Evolutionary conservation across 2,113 vertebrate genomes (phyloP), one percentile per base, ranked within the genome.

Genomic region (Stomatorhinus ivindoensis): DNA sequence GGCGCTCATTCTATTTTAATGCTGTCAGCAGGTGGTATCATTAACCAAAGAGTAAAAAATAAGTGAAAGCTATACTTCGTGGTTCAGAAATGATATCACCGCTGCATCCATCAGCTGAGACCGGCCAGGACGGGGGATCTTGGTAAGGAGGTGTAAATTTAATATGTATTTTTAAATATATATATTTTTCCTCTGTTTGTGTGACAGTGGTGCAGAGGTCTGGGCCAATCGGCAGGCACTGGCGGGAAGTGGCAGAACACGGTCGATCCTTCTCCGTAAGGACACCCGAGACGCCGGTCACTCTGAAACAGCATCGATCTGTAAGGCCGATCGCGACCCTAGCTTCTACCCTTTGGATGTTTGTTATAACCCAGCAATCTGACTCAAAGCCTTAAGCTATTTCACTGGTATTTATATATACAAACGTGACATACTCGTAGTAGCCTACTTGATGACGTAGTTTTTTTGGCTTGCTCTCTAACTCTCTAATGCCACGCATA

Each of bases 11-110:
- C 92, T 90, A 93, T 94, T 95, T 95, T 96, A 94, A 95, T 95
- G 94, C 94, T 95, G 95, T 96, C 96, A 96, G 95, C 95, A 96
- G 96, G 95, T 96, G 95, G 95, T 95, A 96, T 96, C 95, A 95
- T 96, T 95, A 96, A 93, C 94, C 94, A 95, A 93, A 94, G 92
- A 95, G 95, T 95, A 95, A 95, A 95, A 95, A 80, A 80, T 80
- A 80, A 80, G 94, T 94, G 93, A 94, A 95, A 93, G 92, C 91
- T 93, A 94, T 94, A 94, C 93, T 92, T 92, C 73, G 87, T 93
- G 93, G 94, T 93, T 90, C 90, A 90, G 87, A 93, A 92, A 93
- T 95, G 93, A 95, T 94, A 95, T 95, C 93, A 95, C 92, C 92
- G 93, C 90, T 93, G 88, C 92, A 91, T 93, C 93, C 88, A 55